Conservation (phyloP, 2,797 vertebrate genomes). For the Pseudochirops cupreus region DNA sequence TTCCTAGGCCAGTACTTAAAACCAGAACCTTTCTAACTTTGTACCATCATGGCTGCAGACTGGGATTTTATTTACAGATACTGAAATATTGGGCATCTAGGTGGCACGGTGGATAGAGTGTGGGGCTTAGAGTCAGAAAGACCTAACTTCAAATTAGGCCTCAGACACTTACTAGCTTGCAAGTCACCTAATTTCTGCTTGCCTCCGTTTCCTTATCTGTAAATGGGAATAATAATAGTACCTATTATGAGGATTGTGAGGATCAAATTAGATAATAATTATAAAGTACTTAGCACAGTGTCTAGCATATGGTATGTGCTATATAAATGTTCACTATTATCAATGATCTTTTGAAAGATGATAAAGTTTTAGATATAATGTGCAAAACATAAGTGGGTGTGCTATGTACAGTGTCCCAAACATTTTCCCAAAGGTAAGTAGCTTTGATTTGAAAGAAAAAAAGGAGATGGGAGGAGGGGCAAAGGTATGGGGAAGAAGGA, state of each 20-base stretch:
- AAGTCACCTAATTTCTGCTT: not conserved
- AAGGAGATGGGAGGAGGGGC: not conserved
- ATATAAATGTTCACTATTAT: not conserved
- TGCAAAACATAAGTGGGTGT: not conserved
- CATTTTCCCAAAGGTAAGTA: not conserved
- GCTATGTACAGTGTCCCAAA: not conserved
- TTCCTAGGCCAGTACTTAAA: not conserved
- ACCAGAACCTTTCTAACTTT: not conserved
- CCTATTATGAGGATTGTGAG: not conserved
- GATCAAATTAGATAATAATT: not conserved
- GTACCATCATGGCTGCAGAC: not conserved
- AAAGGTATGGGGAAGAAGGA: not conserved
- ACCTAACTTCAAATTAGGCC: not conserved
- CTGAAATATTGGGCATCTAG: not conserved
- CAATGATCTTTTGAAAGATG: not conserved
- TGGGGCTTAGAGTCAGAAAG: not conserved
- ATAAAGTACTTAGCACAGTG: not conserved
- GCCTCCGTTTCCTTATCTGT: not conserved
- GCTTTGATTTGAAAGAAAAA: not conserved
- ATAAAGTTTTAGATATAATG: not conserved
- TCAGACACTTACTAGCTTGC: not conserved
- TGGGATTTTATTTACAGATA: not conserved
- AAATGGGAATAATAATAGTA: not conserved
- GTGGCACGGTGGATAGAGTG: not conserved
- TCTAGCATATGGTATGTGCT: not conserved